Base-by-base conservation (phyloP, 2,113 vertebrate species). In the Zapornia atra region DNA sequence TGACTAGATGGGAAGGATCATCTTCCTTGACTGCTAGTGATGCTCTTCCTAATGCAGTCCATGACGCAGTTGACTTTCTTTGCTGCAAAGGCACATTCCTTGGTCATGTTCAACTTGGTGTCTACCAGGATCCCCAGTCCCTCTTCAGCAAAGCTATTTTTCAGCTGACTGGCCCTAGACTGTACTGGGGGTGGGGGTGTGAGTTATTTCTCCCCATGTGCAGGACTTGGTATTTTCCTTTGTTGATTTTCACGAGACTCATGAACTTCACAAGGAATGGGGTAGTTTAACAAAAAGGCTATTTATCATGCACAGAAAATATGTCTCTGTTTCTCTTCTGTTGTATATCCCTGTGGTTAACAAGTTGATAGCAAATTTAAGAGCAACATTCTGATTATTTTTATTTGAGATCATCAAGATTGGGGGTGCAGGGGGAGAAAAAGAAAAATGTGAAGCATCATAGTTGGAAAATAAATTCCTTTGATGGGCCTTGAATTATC, bases 381-480 rank as follows among this genome's bases (percentile, higher is more conserved):
- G 71, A 73, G 61, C 12, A 40, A 61, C 77, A 51, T 64, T 71
- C 20, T 79, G 20, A 59, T 57, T 13, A 42, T 6, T 65, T 69
- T 36, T 60, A 65, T 81, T 48, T 54, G 21, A 63, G 64, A 93
- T 69, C 51, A 87, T 70, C 40, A 73, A 92, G 34, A 61, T 54
- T 1, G 12, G 40, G 22, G 8, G 19, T 17, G 11, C 2, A 1
- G 15, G 5, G 15, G 46, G 14, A 42, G 38, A 21, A 51, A 51
- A 60, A 66, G 33, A 72, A 90, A 82, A 36, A 29, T 9, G 9
- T 79, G 80, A 46, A 53, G 21, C n/a, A 31, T 46, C 29, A 29
- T 44, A 76, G 36, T 64, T 66, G 75, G 79, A 81, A 88, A 90
- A 82, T 65, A 56, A 76, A 22, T 94, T 92, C 60, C 51, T 40